Evolutionary conservation across 2,113 vertebrate species (phyloP).

Genomic region (Malurus melanocephalus): DNA sequence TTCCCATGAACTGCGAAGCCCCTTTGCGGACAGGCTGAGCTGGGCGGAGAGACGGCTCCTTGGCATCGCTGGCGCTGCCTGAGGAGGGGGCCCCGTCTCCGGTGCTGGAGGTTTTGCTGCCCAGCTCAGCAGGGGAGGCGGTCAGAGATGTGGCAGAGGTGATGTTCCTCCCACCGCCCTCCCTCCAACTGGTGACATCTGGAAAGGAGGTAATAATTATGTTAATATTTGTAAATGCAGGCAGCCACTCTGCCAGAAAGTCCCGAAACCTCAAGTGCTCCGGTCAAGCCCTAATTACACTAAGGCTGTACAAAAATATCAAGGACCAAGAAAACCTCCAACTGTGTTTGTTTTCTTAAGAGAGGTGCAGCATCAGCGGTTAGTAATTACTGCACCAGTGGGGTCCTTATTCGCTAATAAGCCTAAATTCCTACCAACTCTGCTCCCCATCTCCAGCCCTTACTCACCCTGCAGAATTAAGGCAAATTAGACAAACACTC

Average conservation of each 20-base stretch:
- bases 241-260: background rate
- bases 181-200: conserved; percentile 99
- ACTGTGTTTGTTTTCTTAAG: background rate
- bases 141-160: conserved; percentile 85
- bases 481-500: background rate
- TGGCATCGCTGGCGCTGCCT: conserved; percentile 76
- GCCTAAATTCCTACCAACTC: background rate
- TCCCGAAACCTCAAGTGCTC: background rate
- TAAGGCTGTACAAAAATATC: background rate
- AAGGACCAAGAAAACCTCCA: background rate
- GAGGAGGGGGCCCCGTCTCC: conserved; percentile 82
- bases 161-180: conserved; percentile 97
- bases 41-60: conserved; percentile 91
- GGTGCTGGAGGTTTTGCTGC: conserved; percentile 79
- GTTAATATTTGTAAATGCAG: background rate
- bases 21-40: conserved; percentile 86
- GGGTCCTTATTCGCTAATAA: background rate
- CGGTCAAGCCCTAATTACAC: background rate
- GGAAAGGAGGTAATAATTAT: background rate
- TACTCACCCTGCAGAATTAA: background rate
- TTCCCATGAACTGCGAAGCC: conserved; percentile 82
- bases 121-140: conserved; percentile 85
- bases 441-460: background rate
- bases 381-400: background rate
- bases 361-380: background rate